Base-by-base conservation (phyloP, 2,888 invertebrate species). In the Cerastis rubricosa region DNA sequence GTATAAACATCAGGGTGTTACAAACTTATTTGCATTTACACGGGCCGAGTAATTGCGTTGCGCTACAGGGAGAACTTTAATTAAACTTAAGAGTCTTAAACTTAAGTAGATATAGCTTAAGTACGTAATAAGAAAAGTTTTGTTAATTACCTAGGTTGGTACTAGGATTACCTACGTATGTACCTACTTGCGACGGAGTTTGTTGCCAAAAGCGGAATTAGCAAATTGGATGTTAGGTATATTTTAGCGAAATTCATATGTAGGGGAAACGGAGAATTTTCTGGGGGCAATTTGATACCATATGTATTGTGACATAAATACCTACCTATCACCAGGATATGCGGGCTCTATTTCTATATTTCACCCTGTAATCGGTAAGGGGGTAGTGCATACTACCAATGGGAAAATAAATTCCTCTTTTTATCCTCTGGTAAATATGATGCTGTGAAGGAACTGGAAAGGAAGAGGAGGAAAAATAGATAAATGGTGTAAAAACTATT, bases 1-100 rank as follows among this genome's bases (percentile, higher is more conserved):
- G 91, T 91, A 94, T 94, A 95, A 96, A 95, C 94, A 94, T 94
- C 93, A 89, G 92, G 91, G 91, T 93, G 94, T 92, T 94, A 93
- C 91, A 92, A 95, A 96, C 95, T 95, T 95, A 96, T 96, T 96
- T 96, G 95, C 96, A 96, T 96, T 95, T 95, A 96, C 96, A 95
- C 94, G 95, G 94, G 92, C 95, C 95, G 92, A 95, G 95, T 96
- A 96, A 96, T 95, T 96, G 95, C 95, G 94, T 91, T 94, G 95
- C 93, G 95, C 95, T 95, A 95, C 94, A 90, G 96, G 96, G 96
- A 95, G 93, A 94, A 94, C 92, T 96, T 96, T 96, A 96, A 96
- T 96, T 96, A 96, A 96, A 96, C 94, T 91, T 93, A 94, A 95
- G 92, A 94, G 93, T 94, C 93, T 93, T 94, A 93, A 94, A 93